phyloP scores from a whole-genome alignment of 1,140 invertebrate genomes.

The Acromyrmex echinatior region DNA sequence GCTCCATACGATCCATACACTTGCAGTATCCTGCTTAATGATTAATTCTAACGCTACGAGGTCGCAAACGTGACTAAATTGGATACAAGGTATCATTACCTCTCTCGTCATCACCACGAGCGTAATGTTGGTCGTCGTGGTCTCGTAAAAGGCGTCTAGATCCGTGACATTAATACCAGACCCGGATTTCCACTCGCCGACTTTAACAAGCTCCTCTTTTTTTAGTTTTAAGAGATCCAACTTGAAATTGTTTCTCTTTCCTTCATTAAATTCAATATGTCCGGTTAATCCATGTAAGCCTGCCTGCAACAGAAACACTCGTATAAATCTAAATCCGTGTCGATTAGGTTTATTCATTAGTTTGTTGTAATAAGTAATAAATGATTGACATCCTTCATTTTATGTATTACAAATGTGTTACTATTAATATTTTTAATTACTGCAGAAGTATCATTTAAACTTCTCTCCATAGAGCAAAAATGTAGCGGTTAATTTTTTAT shows the following conservation, averaged over 20 bases:
- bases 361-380: not conserved
- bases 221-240: constrained; percentile 95
- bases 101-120: constrained; percentile 95
- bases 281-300: constrained; percentile 95
- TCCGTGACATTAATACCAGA: constrained; percentile 94
- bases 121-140: constrained; percentile 94
- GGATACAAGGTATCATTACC: constrained; percentile 86
- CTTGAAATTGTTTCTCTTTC: constrained; percentile 93
- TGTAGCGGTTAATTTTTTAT: not conserved
- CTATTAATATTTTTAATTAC: not conserved
- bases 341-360: not conserved
- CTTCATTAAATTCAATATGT: constrained; percentile 94
- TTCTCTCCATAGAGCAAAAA: not conserved
- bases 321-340: constrained; percentile 52
- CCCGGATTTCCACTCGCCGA: constrained; percentile 93
- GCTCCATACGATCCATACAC: constrained; percentile 13
- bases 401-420: not conserved
- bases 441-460: not conserved
- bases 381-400: not conserved
- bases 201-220: constrained; percentile 91
- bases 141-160: constrained; percentile 94
- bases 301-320: constrained; percentile 88
- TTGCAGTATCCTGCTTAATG: constrained; percentile 11
- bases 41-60: constrained; percentile 42
- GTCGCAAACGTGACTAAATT: constrained; percentile 46